Conservation (phyloP, 1,140 invertebrate species). For the Ceratosolen solmsi region DNA sequence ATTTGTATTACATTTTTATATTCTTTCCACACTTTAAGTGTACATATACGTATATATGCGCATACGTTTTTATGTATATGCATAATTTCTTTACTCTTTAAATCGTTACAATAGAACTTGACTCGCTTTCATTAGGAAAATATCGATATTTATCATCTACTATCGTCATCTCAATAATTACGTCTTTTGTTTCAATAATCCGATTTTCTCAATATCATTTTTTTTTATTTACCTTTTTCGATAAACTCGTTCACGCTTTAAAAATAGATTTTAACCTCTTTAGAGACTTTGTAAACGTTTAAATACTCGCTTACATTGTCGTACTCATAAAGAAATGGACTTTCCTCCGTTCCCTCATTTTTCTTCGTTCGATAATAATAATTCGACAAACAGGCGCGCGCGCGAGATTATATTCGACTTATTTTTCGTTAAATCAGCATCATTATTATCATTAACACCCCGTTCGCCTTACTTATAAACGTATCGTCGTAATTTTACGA, state of each 20-base stretch:
- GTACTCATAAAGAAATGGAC: slow-evolving; percentile 32
- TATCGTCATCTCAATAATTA: slow-evolving; percentile 50
- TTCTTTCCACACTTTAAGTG: slow-evolving; percentile 24
- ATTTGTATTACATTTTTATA: slow-evolving; percentile 35
- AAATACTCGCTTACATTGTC: slow-evolving; percentile 37
- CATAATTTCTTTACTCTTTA: slow-evolving; percentile 38
- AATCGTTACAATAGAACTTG: slow-evolving; percentile 47
- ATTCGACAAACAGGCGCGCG: slow-evolving; percentile 43
- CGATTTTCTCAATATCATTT: slow-evolving; percentile 44
- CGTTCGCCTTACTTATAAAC: slow-evolving; percentile 6
- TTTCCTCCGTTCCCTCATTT: slow-evolving; percentile 3
- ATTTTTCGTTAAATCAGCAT: slow-evolving; percentile 20
- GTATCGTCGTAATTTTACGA: slow-evolving; percentile 37
- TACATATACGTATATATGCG: slow-evolving; percentile 43
- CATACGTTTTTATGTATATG: slow-evolving; percentile 41
- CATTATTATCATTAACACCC: slow-evolving; percentile 19
- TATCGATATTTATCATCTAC: slow-evolving; percentile 59
- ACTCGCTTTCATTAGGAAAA: slow-evolving; percentile 69
- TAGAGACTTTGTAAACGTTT: slow-evolving; percentile 60
- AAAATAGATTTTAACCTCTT: slow-evolving; percentile 72
- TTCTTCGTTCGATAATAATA: slow-evolving; percentile 18
- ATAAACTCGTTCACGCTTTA: slow-evolving; percentile 64
- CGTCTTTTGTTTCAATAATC: slow-evolving; percentile 44
- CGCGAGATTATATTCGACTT: slow-evolving; percentile 39
- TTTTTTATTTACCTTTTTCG: slow-evolving; percentile 54